These are phyloP conservation scores for Haliaeetus leucogaster DNA, from an alignment of 2,113 vertebrate species.

Conservation along the genomic window DNA sequence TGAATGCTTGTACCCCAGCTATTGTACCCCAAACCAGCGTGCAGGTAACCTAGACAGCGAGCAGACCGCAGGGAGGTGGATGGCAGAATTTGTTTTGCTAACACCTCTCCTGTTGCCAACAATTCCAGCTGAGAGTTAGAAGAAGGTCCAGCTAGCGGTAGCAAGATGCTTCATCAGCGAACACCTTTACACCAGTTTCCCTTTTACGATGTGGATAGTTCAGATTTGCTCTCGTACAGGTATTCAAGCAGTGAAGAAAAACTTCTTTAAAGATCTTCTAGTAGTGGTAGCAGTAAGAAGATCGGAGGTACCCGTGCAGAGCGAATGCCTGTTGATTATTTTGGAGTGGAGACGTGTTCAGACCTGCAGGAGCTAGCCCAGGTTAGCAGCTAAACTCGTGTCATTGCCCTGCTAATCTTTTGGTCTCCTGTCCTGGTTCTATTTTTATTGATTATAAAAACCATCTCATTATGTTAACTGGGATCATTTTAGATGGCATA, in stretches of 20 bases:
- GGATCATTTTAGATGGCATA: not conserved
- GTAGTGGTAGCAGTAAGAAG: not conserved
- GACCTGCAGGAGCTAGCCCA: not conserved
- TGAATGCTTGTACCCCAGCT: not conserved
- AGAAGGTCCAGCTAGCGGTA: not conserved
- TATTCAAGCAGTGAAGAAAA: not conserved
- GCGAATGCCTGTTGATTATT: not conserved
- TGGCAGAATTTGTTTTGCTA: not conserved
- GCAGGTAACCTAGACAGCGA: not conserved
- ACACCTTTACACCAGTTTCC: not conserved
- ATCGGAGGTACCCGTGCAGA: not conserved
- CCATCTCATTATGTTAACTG: not conserved
- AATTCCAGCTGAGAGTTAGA: not conserved
- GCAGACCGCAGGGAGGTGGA: not conserved
- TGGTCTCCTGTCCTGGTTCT: not conserved
- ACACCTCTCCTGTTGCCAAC: not conserved
- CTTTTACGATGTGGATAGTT: not conserved
- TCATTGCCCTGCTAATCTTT: not conserved
- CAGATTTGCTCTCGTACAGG: not conserved
- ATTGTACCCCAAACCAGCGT: not conserved
- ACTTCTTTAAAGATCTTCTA: not conserved
- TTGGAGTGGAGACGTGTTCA: not conserved
- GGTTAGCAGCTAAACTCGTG: not conserved
- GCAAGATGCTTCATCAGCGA: not conserved
- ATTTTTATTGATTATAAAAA: not conserved